Conservation (phyloP, 2,888 invertebrate species). For the Eurytoma adleriae region DNA sequence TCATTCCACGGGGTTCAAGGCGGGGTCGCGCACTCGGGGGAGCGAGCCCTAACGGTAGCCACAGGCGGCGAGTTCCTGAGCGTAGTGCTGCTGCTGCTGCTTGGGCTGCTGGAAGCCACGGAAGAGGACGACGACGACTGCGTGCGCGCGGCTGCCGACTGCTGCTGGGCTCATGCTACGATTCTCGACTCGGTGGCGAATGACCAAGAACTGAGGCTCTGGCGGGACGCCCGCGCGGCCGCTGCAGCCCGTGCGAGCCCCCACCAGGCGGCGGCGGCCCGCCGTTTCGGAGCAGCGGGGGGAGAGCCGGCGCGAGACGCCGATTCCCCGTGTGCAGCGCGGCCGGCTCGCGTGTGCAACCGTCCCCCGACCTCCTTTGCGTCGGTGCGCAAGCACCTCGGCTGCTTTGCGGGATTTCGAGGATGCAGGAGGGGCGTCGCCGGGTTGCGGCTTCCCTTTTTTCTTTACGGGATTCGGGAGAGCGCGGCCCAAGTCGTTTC, state of each 20-base stretch:
- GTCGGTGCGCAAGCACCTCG: background rate
- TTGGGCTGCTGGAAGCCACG: conserved; percentile 9
- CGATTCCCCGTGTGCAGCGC: background rate
- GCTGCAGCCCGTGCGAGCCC: background rate
- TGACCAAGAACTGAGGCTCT: conserved; percentile 56
- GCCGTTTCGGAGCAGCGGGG: background rate
- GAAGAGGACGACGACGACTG: background rate
- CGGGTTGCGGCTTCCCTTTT: too few species aligned
- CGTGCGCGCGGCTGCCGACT: conserved; percentile 59
- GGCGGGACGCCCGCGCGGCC: background rate
- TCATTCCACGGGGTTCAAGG: background rate
- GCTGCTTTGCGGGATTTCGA: too few species aligned
- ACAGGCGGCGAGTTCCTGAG: conserved; percentile 68
- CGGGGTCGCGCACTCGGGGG: conserved; percentile 4
- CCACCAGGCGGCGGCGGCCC: background rate
- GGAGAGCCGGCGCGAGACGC: background rate
- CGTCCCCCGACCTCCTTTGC: background rate
- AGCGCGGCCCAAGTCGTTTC: too few species aligned
- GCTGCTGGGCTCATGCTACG: conserved; percentile 73
- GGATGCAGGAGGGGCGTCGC: too few species aligned
- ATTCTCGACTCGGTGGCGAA: conserved; percentile 58
- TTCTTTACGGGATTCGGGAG: too few species aligned
- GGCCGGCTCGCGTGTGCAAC: background rate
- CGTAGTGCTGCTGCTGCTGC: conserved; percentile 59
- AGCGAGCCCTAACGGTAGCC: conserved; percentile 70